phyloP scores from a whole-genome alignment of 2,888 invertebrate species.

The Volucella bombylans region DNA sequence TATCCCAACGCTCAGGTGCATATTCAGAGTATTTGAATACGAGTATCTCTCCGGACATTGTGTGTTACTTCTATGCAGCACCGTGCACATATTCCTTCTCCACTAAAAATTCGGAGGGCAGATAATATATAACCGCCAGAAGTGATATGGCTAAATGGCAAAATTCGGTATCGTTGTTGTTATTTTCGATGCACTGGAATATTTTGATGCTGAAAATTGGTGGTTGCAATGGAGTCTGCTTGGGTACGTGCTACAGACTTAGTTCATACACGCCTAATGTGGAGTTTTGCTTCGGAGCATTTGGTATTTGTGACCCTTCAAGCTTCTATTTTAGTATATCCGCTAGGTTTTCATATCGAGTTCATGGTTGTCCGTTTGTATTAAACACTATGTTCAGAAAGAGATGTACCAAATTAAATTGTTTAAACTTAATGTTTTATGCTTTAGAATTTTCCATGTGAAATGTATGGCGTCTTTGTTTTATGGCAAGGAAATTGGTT shows the following conservation, averaged over 20 bases:
- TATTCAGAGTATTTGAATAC: not conserved
- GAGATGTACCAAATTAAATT: not conserved
- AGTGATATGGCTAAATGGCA: conserved; percentile 29
- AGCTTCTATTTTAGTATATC: conserved; percentile 6
- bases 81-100: conserved; percentile 10
- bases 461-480: too few relatives aligned
- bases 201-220: too few relatives aligned
- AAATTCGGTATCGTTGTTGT: not conserved
- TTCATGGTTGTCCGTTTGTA: conserved; percentile 19
- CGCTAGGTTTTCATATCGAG: not conserved
- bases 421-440: too few relatives aligned
- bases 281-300: conserved; percentile 6
- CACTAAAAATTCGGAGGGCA: conserved; percentile 21
- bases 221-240: conserved; percentile 2
- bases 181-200: not conserved
- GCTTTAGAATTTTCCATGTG: too few relatives aligned
- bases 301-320: conserved; percentile 33
- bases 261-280: conserved; percentile 29
- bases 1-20: conserved; percentile 46
- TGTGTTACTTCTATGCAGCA: conserved; percentile 23
- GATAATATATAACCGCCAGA: conserved; percentile 30
- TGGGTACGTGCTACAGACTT: not conserved
- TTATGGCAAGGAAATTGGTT: too few relatives aligned
- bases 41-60: not conserved
- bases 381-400: not conserved